Conservation (phyloP, 2,888 invertebrate species). For the Cantharis lateralis region DNA sequence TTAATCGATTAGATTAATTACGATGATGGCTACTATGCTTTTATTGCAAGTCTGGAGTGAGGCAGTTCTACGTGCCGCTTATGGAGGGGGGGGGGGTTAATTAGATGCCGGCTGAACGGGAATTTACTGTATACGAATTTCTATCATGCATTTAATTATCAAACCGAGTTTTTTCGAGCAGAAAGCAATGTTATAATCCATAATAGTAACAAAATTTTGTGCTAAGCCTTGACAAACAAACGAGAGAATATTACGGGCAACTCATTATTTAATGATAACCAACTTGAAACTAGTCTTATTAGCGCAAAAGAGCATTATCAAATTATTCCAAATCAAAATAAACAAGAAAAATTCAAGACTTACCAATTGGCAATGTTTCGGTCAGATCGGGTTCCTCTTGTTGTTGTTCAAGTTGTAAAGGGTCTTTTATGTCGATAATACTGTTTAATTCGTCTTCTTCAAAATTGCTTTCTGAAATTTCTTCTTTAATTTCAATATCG, state of each 20-base stretch:
- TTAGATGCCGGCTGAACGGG: no score
- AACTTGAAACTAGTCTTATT: not conserved
- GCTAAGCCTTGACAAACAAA: not conserved
- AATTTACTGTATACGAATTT: no score
- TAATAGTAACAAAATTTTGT: not conserved
- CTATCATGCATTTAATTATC: not conserved
- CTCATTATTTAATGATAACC: not conserved
- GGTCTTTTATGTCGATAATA: constrained; percentile 6
- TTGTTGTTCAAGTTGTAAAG: constrained; percentile 6
- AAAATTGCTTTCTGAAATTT: not conserved
- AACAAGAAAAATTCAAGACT: not conserved
- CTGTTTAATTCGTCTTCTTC: constrained; percentile 1
- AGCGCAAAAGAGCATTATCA: not conserved
- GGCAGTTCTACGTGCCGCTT: no score
- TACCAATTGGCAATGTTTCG: constrained; percentile 9
- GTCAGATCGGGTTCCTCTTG: constrained; percentile 9
- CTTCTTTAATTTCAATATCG: constrained; percentile 18
- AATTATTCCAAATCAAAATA: not conserved
- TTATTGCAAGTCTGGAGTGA: no score
- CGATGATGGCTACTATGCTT: no score
- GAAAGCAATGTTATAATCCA: not conserved
- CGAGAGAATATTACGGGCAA: not conserved
- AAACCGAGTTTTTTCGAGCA: not conserved
- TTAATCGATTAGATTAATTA: no score
- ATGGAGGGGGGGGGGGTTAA: no score